Conservation (phyloP, 1,140 invertebrate genomes). For the Bradysia coprophila region DNA sequence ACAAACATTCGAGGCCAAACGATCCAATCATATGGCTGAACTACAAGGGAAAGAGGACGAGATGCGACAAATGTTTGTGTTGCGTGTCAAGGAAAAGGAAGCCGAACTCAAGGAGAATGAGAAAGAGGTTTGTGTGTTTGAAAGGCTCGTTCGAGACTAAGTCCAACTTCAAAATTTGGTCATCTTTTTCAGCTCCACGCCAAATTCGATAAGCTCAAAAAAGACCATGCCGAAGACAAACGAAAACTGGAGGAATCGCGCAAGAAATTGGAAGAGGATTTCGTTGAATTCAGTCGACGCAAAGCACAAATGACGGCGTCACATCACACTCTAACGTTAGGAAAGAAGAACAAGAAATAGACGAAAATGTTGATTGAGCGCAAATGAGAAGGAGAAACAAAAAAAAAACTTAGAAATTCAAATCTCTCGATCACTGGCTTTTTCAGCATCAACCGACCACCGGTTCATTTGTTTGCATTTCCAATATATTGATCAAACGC, state of each 20-base stretch:
- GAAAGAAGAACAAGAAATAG: constrained; percentile 78
- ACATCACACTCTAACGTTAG: constrained; percentile 69
- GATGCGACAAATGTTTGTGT: constrained; percentile 94
- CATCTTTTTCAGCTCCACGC: constrained; percentile 56
- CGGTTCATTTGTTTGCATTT: no score
- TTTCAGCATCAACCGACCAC: no score
- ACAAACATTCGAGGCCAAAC: constrained; percentile 89
- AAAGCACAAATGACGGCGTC: constrained; percentile 55
- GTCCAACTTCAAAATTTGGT: no score
- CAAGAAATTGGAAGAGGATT: constrained; percentile 83
- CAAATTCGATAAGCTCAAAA: constrained; percentile 88
- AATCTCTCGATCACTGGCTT: no score
- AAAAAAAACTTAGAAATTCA: no score
- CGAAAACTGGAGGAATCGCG: constrained; percentile 79
- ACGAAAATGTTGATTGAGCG: no score
- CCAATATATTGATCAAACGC: no score
- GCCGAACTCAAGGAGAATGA: constrained; percentile 90
- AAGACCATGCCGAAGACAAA: constrained; percentile 88
- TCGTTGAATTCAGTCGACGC: constrained; percentile 70
- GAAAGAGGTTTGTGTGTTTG: constrained; percentile 61
- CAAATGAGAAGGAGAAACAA: no score
- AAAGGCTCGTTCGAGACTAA: no score
- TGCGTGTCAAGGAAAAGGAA: constrained; percentile 92
- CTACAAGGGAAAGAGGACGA: constrained; percentile 94
- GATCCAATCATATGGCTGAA: constrained; percentile 71